Evolutionary conservation across 2,797 vertebrate genomes (phyloP), one percentile per base, ranked within the genome.

Genomic region (Hipposideros larvatus): DNA sequence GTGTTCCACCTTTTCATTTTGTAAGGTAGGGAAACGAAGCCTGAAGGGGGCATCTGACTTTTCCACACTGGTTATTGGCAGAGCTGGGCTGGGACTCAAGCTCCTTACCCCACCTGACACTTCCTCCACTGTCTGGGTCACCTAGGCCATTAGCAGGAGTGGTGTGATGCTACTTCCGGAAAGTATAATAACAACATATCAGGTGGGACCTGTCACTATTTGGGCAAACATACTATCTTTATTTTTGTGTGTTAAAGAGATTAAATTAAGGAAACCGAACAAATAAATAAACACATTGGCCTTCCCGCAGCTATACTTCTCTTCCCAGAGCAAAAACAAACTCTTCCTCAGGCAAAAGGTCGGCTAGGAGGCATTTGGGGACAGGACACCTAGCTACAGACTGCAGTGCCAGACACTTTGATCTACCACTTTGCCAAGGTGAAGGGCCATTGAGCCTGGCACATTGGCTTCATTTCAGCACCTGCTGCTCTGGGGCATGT

Each of bases 141-240:
- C 28, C 2, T 15, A n/a, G 92, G 74, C 66, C 53, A 9, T 48
- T 15, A 61, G 88, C 82, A 26, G 96, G 89, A 89, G 93, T 71
- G 22, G 43, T 28, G 85, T n/a, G 66, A 80, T 89, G 98, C 98
- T 98, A 98, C 98, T 98, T 98, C 97, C 68, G 94, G 97, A 97
- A 97, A 87, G 91, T 86, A 87, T 97, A 97, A 97, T 97, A 97
- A 97, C 79, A 96, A 90, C 93, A 77, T 46, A 77, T 86, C 91
- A 4, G 96, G 96, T 94, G 90, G 94, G 43, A 71, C 0, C 87
- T 93, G 97, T 94, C 70, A 95, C 78, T 16, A 85, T 97, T 92
- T 94, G 48, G 91, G 93, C 63, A 91, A 98, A 98, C 94, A 98
- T 80, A 96, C 90, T 84, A 68, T 93, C 93, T 96, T 80, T 97